Percentiles rank a stretch among this genome's conserved stretches.
Evolutionary conservation across 2,888 invertebrate genomes (phyloP).

Genomic region (Pristionchus maxplancki): DNA sequence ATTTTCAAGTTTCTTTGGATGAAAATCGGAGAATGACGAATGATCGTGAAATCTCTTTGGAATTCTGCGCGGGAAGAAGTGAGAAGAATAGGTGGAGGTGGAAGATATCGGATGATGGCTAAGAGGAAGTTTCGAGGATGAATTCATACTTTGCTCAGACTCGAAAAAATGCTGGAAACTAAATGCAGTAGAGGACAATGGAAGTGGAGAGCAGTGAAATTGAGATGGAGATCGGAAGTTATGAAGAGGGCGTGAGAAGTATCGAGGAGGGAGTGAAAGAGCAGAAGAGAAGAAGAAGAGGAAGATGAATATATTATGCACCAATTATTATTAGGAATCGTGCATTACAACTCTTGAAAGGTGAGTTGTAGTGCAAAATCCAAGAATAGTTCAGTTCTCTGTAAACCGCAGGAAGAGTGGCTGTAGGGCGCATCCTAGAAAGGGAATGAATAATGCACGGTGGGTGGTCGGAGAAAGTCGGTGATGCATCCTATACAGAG

Average conservation of each 20-base stretch:
- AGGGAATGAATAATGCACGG: background rate
- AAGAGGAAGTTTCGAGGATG: background rate
- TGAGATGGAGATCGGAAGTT: slow-evolving; percentile 40
- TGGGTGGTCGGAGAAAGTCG: background rate
- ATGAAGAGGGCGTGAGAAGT: background rate
- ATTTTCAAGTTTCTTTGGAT: background rate
- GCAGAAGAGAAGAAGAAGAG: background rate
- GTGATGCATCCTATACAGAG: background rate
- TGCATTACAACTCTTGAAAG: background rate
- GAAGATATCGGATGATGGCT: background rate
- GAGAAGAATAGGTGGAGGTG: slow-evolving; percentile 12
- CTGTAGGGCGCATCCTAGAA: background rate
- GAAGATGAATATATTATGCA: slow-evolving; percentile 25
- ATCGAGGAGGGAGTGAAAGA: background rate
- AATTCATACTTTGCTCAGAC: background rate
- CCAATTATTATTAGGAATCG: slow-evolving; percentile 29
- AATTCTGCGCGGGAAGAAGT: background rate
- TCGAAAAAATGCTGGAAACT: slow-evolving; percentile 5
- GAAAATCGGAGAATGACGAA: background rate
- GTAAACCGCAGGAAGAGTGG: background rate
- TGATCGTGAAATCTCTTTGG: background rate
- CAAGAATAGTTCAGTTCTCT: background rate
- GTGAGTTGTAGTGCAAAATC: background rate
- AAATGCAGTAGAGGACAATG: background rate
- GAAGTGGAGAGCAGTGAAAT: slow-evolving; percentile 14